Evolutionary conservation across 2,113 vertebrate species (phyloP).

Genomic region (Chaenocephalus aceratus): DNA sequence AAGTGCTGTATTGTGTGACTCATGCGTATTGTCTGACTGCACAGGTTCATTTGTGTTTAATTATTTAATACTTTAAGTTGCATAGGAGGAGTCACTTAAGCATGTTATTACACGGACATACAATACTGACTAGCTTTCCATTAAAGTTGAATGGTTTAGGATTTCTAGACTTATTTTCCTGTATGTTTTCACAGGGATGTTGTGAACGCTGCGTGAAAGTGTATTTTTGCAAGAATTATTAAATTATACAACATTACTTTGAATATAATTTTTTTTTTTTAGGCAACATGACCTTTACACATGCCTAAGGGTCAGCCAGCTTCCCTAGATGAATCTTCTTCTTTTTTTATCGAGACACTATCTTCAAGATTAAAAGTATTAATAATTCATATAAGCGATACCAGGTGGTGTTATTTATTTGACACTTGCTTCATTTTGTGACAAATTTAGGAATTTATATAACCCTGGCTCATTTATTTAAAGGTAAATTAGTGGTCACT

Average conservation of each 20-base stretch:
- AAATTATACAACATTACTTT: too few species aligned
- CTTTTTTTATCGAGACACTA: background rate
- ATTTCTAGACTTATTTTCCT: slow-evolving; percentile 28
- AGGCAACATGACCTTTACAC: background rate
- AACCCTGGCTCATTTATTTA: slow-evolving; percentile 87
- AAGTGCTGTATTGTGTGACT: slow-evolving; percentile 16
- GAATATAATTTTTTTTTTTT: background rate
- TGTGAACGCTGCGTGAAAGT: background rate
- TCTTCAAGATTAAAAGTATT: background rate
- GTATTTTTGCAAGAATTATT: background rate
- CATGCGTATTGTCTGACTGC: slow-evolving; percentile 11
- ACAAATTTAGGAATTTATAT: slow-evolving; percentile 83
- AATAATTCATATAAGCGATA: background rate
- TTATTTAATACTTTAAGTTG: slow-evolving; percentile 65
- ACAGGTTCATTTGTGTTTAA: slow-evolving; percentile 38
- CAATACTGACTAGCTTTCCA: slow-evolving; percentile 28
- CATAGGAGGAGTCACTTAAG: slow-evolving; percentile 27
- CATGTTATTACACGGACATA: slow-evolving; percentile 42
- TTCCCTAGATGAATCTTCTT: background rate
- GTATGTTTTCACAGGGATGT: background rate
- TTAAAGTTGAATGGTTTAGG: slow-evolving; percentile 43
- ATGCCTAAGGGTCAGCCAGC: background rate
- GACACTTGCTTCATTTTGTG: slow-evolving; percentile 55
- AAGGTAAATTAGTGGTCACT: slow-evolving; percentile 89
- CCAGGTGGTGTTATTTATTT: slow-evolving; percentile 9